These are phyloP conservation scores for Amphipyra tragopoginis DNA, from an alignment of 2,888 invertebrate genomes.

Conservation along the genomic window DNA sequence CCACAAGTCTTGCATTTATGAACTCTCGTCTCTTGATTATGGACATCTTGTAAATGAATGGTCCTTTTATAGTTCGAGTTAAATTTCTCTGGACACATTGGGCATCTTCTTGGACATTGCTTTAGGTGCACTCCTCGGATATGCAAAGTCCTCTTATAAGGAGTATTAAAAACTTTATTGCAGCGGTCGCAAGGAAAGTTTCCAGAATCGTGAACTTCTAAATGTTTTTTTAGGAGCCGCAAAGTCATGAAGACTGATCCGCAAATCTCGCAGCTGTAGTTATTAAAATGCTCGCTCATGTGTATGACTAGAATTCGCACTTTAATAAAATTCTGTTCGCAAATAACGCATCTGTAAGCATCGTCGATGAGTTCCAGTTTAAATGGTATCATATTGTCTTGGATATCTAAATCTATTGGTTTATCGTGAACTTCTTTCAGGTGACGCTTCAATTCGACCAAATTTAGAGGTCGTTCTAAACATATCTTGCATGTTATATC, in stretches of 20 bases:
- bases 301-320: slow-evolving; percentile 83
- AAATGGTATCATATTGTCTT: slow-evolving; percentile 85
- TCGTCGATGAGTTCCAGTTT: slow-evolving; percentile 73
- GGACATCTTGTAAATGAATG: slow-evolving; percentile 85
- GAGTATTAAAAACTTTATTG: slow-evolving; percentile 81
- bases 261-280: slow-evolving; percentile 86
- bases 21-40: slow-evolving; percentile 83
- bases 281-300: slow-evolving; percentile 86
- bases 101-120: slow-evolving; percentile 80
- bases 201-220: slow-evolving; percentile 84
- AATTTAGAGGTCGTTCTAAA: slow-evolving; percentile 63
- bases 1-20: slow-evolving; percentile 86
- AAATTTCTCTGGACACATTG: slow-evolving; percentile 84
- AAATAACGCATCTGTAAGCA: slow-evolving; percentile 80
- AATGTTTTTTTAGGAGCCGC: slow-evolving; percentile 81
- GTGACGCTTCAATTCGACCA: slow-evolving; percentile 77
- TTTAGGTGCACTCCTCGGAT: slow-evolving; percentile 83
- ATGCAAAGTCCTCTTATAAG: slow-evolving; percentile 81
- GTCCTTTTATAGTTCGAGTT: slow-evolving; percentile 85
- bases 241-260: slow-evolving; percentile 86
- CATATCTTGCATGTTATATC: slow-evolving; percentile 81
- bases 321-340: slow-evolving; percentile 81
- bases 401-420: slow-evolving; percentile 76
- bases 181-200: slow-evolving; percentile 83
- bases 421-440: slow-evolving; percentile 78